These are phyloP conservation scores for Nesospiza acunhae DNA, from an alignment of 2,113 vertebrate genomes.

Conservation along the genomic window DNA sequence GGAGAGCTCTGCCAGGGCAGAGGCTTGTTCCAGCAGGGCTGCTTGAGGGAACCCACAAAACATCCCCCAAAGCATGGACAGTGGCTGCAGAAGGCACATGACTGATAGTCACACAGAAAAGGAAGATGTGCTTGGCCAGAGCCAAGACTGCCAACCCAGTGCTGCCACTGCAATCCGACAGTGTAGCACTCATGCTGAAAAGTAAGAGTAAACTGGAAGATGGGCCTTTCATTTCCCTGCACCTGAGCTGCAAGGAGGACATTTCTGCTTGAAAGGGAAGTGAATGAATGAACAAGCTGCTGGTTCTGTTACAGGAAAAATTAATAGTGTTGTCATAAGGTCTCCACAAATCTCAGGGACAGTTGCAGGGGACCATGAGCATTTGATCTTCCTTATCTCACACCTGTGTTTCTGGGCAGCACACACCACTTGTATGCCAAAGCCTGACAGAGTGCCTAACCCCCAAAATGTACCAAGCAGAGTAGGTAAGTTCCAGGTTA, in stretches of 20 bases:
- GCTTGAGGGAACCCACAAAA: not conserved
- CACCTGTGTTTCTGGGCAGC: not conserved
- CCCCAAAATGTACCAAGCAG: not conserved
- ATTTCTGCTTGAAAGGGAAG: not conserved
- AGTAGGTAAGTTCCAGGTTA: not conserved
- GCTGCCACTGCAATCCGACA: not conserved
- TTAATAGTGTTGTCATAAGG: not conserved
- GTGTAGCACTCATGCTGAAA: not conserved
- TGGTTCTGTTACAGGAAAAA: not conserved
- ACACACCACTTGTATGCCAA: not conserved
- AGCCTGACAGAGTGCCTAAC: not conserved
- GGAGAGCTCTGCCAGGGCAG: not conserved
- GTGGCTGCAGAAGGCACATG: not conserved
- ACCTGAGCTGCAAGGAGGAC: not conserved
- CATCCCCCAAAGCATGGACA: not conserved
- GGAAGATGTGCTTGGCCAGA: not conserved
- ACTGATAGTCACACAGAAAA: rapidly evolving
- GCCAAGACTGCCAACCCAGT: not conserved
- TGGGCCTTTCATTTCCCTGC: not conserved
- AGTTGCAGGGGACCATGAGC: not conserved
- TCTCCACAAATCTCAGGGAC: not conserved
- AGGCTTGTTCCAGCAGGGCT: not conserved
- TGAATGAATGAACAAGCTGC: not conserved
- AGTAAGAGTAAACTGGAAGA: not conserved
- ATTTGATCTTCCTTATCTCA: not conserved